Conservation (phyloP, 2,888 invertebrate species). For the Blastobasis lacticolella region DNA sequence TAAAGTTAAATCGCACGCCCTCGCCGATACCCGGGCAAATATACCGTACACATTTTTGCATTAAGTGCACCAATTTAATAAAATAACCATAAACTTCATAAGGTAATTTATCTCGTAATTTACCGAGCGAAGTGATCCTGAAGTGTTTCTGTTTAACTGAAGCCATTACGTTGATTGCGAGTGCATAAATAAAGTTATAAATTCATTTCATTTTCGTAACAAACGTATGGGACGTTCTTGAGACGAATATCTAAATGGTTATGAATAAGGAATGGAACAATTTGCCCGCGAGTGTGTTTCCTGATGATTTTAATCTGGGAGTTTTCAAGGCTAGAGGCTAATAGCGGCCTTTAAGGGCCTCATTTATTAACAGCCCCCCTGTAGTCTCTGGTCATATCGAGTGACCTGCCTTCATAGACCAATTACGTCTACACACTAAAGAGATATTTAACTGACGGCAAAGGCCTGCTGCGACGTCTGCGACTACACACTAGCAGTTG, state of each 20-base stretch:
- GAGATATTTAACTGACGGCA: too few species aligned
- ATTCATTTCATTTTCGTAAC: not conserved
- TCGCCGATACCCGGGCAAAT: too few species aligned
- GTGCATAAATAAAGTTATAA: constrained; percentile 1
- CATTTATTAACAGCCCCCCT: too few species aligned
- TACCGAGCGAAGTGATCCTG: not conserved
- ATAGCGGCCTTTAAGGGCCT: too few species aligned
- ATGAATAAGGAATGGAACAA: not conserved
- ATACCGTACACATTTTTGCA: not conserved
- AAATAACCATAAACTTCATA: not conserved
- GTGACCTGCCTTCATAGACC: too few species aligned
- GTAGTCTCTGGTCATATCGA: too few species aligned
- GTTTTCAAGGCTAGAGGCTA: too few species aligned
- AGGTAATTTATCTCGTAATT: not conserved
- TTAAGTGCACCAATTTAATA: not conserved
- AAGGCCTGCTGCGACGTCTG: too few species aligned
- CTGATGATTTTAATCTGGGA: too few species aligned
- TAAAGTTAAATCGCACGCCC: too few species aligned
- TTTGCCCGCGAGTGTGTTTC: not conserved
- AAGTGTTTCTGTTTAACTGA: not conserved
- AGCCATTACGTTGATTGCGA: constrained; percentile 4
- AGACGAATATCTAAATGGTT: not conserved
- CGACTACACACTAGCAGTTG: too few species aligned
- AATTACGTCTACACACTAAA: too few species aligned
- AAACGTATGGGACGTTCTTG: not conserved